Evolutionary conservation across 2,113 vertebrate species (phyloP), one percentile per base, ranked within the genome.

Genomic region (Oreotrochilus melanogaster): DNA sequence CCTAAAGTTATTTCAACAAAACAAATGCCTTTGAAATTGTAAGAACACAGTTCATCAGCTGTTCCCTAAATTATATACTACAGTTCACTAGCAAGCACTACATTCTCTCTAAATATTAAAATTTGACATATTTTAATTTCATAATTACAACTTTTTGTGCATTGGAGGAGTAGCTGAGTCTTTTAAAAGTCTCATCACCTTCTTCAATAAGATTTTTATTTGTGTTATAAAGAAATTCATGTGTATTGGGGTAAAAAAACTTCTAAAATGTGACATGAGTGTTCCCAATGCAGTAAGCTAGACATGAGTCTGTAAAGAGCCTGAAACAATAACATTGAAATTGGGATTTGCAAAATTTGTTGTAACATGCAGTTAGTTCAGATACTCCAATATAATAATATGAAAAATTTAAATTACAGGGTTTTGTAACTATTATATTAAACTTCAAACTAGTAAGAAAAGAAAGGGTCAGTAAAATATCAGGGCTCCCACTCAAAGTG

Each of bases 1-100:
- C 71, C 71, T 89, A 9, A 74, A 87, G 65, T 84, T 81, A 62
- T 72, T 90, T 76, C 42, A 66, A 58, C 21, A 70, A 56, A 89
- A 82, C 54, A 70, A 89, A 75, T 35, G n/a, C 35, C 48, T 92
- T 78, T 87, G 35, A 81, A 87, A 67, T 50, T 57, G 61, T 85
- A 66, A 89, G 76, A 95, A 93, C 18, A n/a, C 25, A 91, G 54
- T 91, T 75, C 76, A 64, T 75, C 65, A 78, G 6, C 69, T 89
- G 48, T 91, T 93, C 80, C 61, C 84, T 92, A 50, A 85, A 87
- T 87, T 95, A 75, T 17, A 23, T n/a, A 24, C 7, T 72, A 42
- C 15, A n/a, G 23, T 66, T 95, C 66, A 75, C 48, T 35, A 85
- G 45, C 35, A 82, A 85, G 24, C 25, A 24, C 70, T 78, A 30